These are phyloP conservation scores for Chelonia mydas DNA, from an alignment of 2,797 vertebrate species.

Conservation along the genomic window DNA sequence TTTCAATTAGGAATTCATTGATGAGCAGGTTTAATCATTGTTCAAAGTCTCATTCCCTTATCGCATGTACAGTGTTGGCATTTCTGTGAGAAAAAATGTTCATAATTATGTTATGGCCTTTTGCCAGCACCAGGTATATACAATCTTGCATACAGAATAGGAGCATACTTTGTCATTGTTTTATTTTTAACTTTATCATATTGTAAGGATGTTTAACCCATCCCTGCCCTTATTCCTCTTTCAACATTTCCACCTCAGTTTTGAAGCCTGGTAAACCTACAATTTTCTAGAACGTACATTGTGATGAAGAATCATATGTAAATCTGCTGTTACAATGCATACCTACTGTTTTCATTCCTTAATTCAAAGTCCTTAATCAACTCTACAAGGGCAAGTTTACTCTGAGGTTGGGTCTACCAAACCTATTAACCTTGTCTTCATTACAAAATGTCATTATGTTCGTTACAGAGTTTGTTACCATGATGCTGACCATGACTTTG, in stretches of 20 bases:
- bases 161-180: neutral
- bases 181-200: neutral
- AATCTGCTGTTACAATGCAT: neutral
- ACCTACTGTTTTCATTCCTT: neutral
- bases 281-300: neutral
- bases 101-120: neutral
- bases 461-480: neutral
- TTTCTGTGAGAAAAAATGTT: neutral
- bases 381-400: neutral
- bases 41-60: neutral
- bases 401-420: neutral
- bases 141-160: neutral
- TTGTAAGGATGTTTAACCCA: neutral
- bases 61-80: neutral
- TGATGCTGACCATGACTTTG: neutral
- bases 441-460: neutral
- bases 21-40: neutral
- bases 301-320: rapidly evolving
- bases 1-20: neutral
- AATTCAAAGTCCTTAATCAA: neutral
- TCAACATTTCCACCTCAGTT: neutral
- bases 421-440: neutral
- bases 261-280: rapidly evolving
- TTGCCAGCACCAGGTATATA: neutral
- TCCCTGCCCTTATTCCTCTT: neutral